Evolutionary conservation across 2,888 invertebrate species (phyloP), one percentile per base, ranked within the genome.

Genomic region (Chrysolina haemoptera): DNA sequence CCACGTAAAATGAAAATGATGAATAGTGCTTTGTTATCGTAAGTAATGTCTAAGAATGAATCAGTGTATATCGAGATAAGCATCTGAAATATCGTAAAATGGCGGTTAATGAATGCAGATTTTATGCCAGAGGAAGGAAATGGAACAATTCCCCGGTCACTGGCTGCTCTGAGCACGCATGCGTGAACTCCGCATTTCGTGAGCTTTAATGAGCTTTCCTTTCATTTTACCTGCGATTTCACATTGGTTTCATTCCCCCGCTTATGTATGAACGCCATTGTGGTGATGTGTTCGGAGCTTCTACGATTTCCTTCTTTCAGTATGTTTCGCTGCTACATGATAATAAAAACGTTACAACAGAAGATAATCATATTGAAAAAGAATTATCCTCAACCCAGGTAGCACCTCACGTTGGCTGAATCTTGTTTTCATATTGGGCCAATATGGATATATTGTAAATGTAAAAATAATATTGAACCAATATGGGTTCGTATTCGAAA

Each of bases 61-160:
- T 81, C 83, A 82, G 81, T 81, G 81, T 80, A 76, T 70, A 80
- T 80, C 68, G 77, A 79, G 80, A 81, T 83, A 75, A 66, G 59
- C 65, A 84, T 84, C 83, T 78, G 76, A 78, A 81, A 82, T 83
- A 81, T 81, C 82, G 81, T 72, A 85, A 86, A 86, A 86, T 85
- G 86, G 85, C 84, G 85, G 82, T 78, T 83, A 85, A 85, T 83
- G 78, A 83, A 86, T 85, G 85, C 83, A 76, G 48, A 76, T 76
- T 76, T 68, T 62, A 71, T 53, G 40, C 68, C 82, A 81, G 76
- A 86, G 86, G 87, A 87, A 87, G 87, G 87, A 87, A 87, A 84
- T 85, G 82, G 84, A 82, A 80, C 84, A 85, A 85, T 85, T 86
- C 84, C 83, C 84, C 85, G 85, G 85, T 82, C 85, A 85, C 83